A percentile compares a stretch with the other conserved stretches of the same genome.
These are phyloP conservation scores for Halyomorpha halys DNA, from an alignment of 1,140 invertebrate genomes.

Conservation along the genomic window DNA sequence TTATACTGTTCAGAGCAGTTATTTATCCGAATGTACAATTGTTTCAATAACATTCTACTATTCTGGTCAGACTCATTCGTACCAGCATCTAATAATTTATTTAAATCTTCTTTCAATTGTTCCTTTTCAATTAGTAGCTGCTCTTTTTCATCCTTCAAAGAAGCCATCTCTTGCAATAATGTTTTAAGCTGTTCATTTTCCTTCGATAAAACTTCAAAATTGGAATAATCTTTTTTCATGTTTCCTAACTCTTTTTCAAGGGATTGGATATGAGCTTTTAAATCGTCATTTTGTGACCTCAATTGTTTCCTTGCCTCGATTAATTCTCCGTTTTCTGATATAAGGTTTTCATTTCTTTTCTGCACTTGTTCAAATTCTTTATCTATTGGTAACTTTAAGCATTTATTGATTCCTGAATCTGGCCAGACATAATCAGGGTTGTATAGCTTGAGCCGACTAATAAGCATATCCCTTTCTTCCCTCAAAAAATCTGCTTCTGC, in stretches of 20 bases:
- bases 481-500: slow-evolving; percentile 11
- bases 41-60: not conserved
- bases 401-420: not conserved
- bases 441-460: slow-evolving; percentile 1
- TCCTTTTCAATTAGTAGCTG: not conserved
- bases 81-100: not conserved
- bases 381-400: no score
- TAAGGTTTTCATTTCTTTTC: not conserved
- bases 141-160: not conserved
- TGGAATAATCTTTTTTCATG: not conserved
- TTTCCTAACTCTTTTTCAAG: not conserved
- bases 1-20: not conserved
- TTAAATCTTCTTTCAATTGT: not conserved
- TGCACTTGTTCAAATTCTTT: not conserved
- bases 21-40: not conserved
- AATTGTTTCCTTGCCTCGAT: not conserved
- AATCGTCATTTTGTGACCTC: not conserved
- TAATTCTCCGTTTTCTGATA: not conserved
- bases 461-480: slow-evolving; percentile 6
- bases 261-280: not conserved
- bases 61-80: not conserved
- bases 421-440: not conserved
- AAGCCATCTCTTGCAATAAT: not conserved
- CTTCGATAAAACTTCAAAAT: not conserved
- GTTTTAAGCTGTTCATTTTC: not conserved